Percentiles rank a stretch among this genome's conserved stretches.
phyloP scores from a whole-genome alignment of 2,888 invertebrate species.

The Amblyjoppa proteus region DNA sequence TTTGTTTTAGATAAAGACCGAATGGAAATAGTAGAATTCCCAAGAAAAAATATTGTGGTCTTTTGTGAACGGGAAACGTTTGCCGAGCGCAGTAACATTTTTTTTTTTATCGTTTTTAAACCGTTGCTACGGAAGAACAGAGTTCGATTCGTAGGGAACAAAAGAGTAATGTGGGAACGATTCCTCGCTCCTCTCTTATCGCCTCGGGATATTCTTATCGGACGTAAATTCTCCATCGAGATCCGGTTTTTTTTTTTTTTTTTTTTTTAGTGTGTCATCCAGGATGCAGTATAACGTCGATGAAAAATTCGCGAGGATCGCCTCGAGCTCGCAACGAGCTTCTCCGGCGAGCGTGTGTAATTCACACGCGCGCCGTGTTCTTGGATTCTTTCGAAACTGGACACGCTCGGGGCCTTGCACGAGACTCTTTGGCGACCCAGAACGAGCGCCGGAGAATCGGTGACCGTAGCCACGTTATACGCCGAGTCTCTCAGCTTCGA shows the following conservation, averaged over 20 bases:
- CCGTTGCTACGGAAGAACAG: background rate
- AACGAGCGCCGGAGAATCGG: background rate
- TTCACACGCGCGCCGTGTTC: background rate
- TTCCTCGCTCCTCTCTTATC: constrained; percentile 37
- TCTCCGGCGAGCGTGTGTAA: background rate
- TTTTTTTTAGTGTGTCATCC: constrained; percentile 51
- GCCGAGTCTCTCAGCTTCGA: background rate
- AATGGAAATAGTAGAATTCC: no score
- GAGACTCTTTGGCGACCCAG: constrained; percentile 8
- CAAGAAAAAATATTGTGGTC: no score
- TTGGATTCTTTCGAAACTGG: constrained; percentile 3
- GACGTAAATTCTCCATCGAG: constrained; percentile 40
- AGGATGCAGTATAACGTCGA: constrained; percentile 42
- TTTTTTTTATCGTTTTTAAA: no score
- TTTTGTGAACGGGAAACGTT: no score
- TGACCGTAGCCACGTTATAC: background rate
- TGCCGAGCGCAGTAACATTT: no score
- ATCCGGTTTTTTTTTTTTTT: constrained; percentile 44
- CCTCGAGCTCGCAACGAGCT: background rate
- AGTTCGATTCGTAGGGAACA: background rate
- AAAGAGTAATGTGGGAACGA: background rate
- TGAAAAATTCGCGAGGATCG: background rate
- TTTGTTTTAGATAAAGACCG: no score
- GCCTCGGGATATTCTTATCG: constrained; percentile 32
- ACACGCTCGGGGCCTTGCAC: background rate